Conservation (phyloP, 2,888 invertebrate species). For the Dynastes maya region DNA sequence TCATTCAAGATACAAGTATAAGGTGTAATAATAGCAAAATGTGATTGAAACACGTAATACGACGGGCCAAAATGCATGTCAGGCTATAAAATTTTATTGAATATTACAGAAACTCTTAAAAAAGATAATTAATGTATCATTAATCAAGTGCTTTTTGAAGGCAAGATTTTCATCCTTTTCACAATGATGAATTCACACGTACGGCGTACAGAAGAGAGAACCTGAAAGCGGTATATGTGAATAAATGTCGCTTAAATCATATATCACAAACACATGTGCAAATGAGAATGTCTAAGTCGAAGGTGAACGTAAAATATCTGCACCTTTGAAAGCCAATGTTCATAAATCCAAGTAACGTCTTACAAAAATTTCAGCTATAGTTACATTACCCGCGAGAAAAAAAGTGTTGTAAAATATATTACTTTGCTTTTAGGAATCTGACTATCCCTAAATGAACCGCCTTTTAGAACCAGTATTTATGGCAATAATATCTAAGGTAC, state of each 20-base stretch:
- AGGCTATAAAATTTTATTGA: slow-evolving; percentile 54
- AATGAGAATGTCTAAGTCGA: slow-evolving; percentile 59
- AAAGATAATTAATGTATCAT: slow-evolving; percentile 57
- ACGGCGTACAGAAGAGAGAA: neutral
- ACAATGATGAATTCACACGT: slow-evolving; percentile 45
- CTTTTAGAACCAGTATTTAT: slow-evolving; percentile 15
- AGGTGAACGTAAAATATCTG: slow-evolving; percentile 58
- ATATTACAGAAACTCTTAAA: slow-evolving; percentile 54
- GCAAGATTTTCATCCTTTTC: slow-evolving; percentile 43
- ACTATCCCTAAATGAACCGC: slow-evolving; percentile 18
- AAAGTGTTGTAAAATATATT: slow-evolving; percentile 43
- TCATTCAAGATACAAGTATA: neutral
- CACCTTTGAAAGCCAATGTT: slow-evolving; percentile 58
- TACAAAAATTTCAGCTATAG: slow-evolving; percentile 53
- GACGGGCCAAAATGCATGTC: neutral
- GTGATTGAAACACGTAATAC: slow-evolving; percentile 14
- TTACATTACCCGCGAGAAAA: slow-evolving; percentile 48
- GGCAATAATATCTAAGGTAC: slow-evolving; percentile 8
- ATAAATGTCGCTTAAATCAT: slow-evolving; percentile 61
- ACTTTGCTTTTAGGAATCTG: slow-evolving; percentile 17
- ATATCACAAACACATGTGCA: slow-evolving; percentile 58
- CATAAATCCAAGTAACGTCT: slow-evolving; percentile 58
- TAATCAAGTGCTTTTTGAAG: slow-evolving; percentile 54
- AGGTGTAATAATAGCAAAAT: slow-evolving; percentile 10
- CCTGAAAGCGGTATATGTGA: slow-evolving; percentile 47